These are phyloP conservation scores for Zophobas morio DNA, from an alignment of 1,140 invertebrate species.

Conservation along the genomic window DNA sequence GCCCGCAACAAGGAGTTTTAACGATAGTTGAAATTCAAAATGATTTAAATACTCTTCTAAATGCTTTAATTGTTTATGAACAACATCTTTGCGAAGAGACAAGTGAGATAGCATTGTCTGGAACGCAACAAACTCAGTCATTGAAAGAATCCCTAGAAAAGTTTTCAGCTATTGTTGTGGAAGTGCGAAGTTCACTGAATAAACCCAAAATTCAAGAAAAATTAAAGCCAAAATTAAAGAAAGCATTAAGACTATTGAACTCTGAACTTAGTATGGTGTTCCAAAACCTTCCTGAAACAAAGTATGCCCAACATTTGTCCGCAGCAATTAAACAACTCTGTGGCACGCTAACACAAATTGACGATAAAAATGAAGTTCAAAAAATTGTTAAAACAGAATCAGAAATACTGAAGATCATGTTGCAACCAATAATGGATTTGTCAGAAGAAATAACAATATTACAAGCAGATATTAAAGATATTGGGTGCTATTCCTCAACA, in stretches of 20 bases:
- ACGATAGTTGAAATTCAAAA: slow-evolving; percentile 3
- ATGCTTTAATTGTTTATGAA: not conserved
- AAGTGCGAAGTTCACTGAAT: slow-evolving; percentile 5
- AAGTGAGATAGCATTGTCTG: not conserved
- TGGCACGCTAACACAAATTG: not conserved
- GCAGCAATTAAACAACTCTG: slow-evolving; percentile 32
- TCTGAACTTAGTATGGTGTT: slow-evolving; percentile 15
- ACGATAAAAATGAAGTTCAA: not conserved
- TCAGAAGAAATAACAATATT: slow-evolving; percentile 18
- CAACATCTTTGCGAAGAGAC: not conserved
- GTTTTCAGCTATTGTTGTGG: slow-evolving; percentile 16
- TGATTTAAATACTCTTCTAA: slow-evolving; percentile 6
- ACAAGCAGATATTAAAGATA: slow-evolving; percentile 24
- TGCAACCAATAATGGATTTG: slow-evolving; percentile 29
- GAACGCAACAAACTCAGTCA: not conserved
- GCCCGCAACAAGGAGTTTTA: slow-evolving; percentile 21
- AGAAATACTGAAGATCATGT: slow-evolving; percentile 23
- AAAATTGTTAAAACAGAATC: slow-evolving; percentile 12
- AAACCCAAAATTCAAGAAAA: slow-evolving; percentile 13
- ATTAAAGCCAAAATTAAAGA: not conserved
- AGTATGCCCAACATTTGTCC: not conserved
- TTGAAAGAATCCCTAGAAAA: slow-evolving; percentile 35
- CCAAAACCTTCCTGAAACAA: slow-evolving; percentile 18
- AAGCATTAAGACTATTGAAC: slow-evolving; percentile 41
- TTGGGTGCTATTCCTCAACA: slow-evolving; percentile 14